Base-by-base conservation (phyloP, 2,797 vertebrate species). In the Parotocinclus haroldoi region DNA sequence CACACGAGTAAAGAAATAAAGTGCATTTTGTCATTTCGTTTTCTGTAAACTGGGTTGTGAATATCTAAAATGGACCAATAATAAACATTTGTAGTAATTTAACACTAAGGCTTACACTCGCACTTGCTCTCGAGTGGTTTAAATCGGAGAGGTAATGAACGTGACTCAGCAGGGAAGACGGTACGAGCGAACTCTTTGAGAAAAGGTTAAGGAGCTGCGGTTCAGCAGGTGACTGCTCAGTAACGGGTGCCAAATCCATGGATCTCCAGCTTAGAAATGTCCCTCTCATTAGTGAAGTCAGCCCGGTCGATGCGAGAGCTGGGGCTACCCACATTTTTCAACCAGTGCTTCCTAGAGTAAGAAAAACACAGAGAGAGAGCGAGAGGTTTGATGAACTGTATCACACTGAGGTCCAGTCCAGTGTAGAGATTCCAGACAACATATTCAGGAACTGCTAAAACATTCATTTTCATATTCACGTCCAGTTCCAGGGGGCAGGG, bases 321-420 rank as follows among this genome's bases (percentile, higher is more conserved):
- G 1, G 94, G 94, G 75, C 95, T 96, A 66, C 95, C 94, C 7
- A 93, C 85, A 1, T 80, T 90, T 80, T 84, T 90, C 78, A 96
- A 85, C 94, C 94, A 96, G 19, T 82, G 77, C 52, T 92, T 96
- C 94, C 95, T 96, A 81, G 36, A 80, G 78, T 78, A 42, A 27
- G 6, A 50, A 16, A 57, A 53, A 58, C 14, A 40, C 10, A 46
- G 18, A 65, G 42, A 37, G 10, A 54, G 51, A 55, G 62, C 36
- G 39, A 36, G 39, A 52, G 39, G 9, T 40, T 40, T 40, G 38
- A 40, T 40, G 5, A 40, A 40, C 38, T 36, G 40, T 2, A 53
- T 17, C 62, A 67, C 1, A 11, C 39, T 36, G n/a, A n/a, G n/a
- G n/a, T n/a, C n/a, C n/a, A n/a, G n/a, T n/a, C n/a, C n/a, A n/a